Evolutionary conservation across 2,797 vertebrate genomes (phyloP).

Genomic region (Alca torda): DNA sequence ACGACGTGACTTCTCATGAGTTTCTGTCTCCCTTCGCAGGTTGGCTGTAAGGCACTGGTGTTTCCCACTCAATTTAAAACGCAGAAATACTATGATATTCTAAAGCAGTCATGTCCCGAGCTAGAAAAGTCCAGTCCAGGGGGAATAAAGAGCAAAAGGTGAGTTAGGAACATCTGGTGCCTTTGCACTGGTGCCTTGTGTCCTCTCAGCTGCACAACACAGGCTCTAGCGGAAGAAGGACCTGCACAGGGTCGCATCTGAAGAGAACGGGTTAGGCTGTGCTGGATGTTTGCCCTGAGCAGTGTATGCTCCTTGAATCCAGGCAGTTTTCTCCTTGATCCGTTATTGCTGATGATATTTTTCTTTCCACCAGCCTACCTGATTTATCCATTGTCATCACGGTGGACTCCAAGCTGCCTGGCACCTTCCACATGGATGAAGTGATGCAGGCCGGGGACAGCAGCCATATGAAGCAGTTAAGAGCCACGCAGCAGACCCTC

Average conservation of each 20-base stretch:
- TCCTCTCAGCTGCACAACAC: background rate
- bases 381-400: slow-evolving; percentile 84
- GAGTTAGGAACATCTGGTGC: slow-evolving; percentile 12
- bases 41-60: slow-evolving; percentile 90
- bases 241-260: background rate
- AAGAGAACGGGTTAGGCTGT: background rate
- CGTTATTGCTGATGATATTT: background rate
- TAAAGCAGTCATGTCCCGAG: slow-evolving; percentile 88
- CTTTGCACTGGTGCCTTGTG: background rate
- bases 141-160: slow-evolving; percentile 87
- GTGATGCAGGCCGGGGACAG: slow-evolving; percentile 84
- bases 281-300: background rate
- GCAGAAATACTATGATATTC: slow-evolving; percentile 88
- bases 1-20: background rate
- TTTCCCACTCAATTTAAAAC: slow-evolving; percentile 87
- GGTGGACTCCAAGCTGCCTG: slow-evolving; percentile 81
- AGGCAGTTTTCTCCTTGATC: background rate
- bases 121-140: slow-evolving; percentile 82
- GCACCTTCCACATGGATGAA: slow-evolving; percentile 83
- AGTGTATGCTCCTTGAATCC: rapidly evolving
- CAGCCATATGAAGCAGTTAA: slow-evolving; percentile 76
- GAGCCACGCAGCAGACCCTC: slow-evolving; percentile 78
- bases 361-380: slow-evolving; percentile 79
- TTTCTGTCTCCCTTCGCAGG: slow-evolving; percentile 73
- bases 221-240: background rate